phyloP scores from a whole-genome alignment of 1,140 invertebrate species.

The Battus philenor region DNA sequence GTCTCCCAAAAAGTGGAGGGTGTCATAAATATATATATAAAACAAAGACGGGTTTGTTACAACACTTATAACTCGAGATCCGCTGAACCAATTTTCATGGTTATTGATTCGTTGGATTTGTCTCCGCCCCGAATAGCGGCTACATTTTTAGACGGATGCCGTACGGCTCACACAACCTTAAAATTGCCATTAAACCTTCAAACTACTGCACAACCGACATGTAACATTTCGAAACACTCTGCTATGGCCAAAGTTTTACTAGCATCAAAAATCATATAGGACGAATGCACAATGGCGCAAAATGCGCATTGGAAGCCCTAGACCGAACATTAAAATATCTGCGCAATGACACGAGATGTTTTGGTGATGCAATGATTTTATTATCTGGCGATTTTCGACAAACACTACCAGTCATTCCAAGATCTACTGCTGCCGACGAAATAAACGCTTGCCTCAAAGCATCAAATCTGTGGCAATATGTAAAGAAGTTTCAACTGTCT shows the following conservation, averaged over 20 bases:
- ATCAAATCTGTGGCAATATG: neutral
- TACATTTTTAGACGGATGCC: neutral
- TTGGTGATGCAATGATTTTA: too few species aligned
- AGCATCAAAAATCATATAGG: neutral
- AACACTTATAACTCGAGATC: too few species aligned
- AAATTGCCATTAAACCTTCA: neutral
- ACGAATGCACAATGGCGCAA: neutral
- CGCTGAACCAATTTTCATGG: too few species aligned
- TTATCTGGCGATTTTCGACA: too few species aligned
- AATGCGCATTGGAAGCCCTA: neutral
- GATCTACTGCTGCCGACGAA: neutral
- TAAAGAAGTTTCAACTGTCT: too few species aligned
- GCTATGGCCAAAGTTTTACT: neutral
- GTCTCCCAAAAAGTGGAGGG: too few species aligned
- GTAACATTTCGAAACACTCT: neutral
- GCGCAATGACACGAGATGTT: too few species aligned
- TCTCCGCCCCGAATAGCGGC: too few species aligned
- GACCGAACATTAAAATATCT: too few species aligned
- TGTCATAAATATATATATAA: too few species aligned
- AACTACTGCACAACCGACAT: neutral
- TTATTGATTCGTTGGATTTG: too few species aligned
- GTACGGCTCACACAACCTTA: neutral
- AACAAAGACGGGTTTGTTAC: too few species aligned
- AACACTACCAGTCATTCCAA: slow-evolving; percentile 2
- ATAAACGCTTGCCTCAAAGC: slow-evolving; percentile 4